Evolutionary conservation across 2,113 vertebrate species (phyloP).

Genomic region (Myotis brandtii): DNA sequence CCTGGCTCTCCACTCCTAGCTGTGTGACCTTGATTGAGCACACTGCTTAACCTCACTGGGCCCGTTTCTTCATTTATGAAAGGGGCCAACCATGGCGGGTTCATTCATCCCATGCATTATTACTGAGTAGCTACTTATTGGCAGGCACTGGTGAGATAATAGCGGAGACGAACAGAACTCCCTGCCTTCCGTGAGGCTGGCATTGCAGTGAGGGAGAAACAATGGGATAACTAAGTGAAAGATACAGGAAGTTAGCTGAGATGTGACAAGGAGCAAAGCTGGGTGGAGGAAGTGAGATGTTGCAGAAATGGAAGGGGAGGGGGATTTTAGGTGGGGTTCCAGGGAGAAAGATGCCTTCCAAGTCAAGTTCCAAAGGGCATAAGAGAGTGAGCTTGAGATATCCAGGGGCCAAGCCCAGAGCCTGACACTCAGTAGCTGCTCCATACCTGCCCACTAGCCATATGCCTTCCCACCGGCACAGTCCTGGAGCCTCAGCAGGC

Average conservation of each 20-base stretch:
- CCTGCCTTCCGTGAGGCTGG: background rate
- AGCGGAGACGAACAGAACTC: background rate
- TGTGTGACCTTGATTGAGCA: background rate
- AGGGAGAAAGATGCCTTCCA: background rate
- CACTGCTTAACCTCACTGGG: background rate
- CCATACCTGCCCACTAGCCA: background rate
- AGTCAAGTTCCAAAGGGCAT: background rate
- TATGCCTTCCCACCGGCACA: background rate
- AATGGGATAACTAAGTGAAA: background rate
- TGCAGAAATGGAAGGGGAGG: background rate
- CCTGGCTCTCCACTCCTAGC: background rate
- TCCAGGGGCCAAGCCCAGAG: background rate
- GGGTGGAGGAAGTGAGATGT: background rate
- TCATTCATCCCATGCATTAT: fast-evolving
- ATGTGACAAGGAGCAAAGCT: background rate
- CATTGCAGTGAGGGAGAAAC: background rate
- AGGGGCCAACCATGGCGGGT: background rate
- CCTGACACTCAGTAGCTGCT: background rate
- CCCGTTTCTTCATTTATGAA: background rate
- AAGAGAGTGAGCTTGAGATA: background rate
- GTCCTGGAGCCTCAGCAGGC: background rate
- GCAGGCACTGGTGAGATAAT: background rate
- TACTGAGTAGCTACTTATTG: background rate
- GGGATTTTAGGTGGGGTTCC: background rate
- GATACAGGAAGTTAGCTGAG: background rate